Evolutionary conservation across 2,888 invertebrate genomes (phyloP).

Genomic region (Baccha elongata): DNA sequence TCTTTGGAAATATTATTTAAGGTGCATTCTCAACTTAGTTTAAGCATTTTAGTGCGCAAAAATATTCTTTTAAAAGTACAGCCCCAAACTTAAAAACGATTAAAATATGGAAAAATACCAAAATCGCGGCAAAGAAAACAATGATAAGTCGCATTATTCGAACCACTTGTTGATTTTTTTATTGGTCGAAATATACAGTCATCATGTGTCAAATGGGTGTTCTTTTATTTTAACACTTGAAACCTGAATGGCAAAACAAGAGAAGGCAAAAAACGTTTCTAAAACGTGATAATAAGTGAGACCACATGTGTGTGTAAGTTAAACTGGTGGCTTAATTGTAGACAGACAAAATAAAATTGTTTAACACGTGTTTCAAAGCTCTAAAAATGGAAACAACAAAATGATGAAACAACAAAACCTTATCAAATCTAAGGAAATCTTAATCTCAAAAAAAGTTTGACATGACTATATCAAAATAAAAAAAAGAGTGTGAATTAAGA

Average conservation of each 20-base stretch:
- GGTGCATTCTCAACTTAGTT: not conserved
- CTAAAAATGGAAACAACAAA: not conserved
- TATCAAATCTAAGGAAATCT: not conserved
- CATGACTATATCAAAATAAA: not conserved
- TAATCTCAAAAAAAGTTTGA: not conserved
- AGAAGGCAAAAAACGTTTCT: not conserved
- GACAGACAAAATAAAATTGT: slow-evolving; percentile 6
- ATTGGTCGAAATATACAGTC: slow-evolving; percentile 6
- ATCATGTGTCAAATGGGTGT: slow-evolving; percentile 32
- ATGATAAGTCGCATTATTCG: not conserved
- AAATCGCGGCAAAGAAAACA: not conserved
- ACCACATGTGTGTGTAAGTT: slow-evolving; percentile 4
- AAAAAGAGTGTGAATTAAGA: no score
- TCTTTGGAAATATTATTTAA: not conserved
- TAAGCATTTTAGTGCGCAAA: not conserved
- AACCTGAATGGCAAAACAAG: slow-evolving; percentile 18
- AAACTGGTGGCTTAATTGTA: slow-evolving; percentile 15
- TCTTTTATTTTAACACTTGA: slow-evolving; percentile 6
- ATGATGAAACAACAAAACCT: not conserved
- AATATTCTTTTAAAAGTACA: not conserved
- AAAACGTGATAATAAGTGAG: slow-evolving; percentile 27
- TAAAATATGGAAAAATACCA: not conserved
- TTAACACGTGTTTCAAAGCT: slow-evolving; percentile 34
- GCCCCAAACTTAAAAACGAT: not conserved
- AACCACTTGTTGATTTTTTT: not conserved